Percentiles rank a stretch among this genome's conserved stretches.
phyloP scores from a whole-genome alignment of 1,140 invertebrate genomes.

The Calephelis virginiensis region DNA sequence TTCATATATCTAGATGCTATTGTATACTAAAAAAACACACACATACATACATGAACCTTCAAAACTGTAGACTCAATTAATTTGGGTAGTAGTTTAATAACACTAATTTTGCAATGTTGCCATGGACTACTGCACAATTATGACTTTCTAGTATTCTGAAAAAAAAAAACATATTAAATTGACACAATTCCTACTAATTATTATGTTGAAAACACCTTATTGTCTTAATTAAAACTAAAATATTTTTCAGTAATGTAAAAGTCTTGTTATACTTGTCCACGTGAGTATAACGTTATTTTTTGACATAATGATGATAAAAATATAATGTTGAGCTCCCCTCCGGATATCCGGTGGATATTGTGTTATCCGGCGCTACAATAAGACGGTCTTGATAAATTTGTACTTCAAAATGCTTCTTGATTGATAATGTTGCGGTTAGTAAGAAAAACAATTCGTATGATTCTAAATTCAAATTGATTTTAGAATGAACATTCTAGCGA shows the following conservation, averaged over 20 bases:
- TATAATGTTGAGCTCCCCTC: constrained; percentile 72
- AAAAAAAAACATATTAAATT: too few species aligned
- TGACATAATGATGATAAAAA: constrained; percentile 76
- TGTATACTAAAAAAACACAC: too few species aligned
- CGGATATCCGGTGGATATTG: constrained; percentile 75
- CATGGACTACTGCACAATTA: too few species aligned
- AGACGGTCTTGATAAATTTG: constrained; percentile 73
- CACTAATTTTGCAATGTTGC: too few species aligned
- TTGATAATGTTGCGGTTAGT: constrained; percentile 56
- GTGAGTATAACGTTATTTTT: constrained; percentile 46
- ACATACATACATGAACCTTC: too few species aligned
- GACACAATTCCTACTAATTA: too few species aligned
- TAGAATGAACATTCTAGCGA: not conserved
- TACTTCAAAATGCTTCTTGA: constrained; percentile 69
- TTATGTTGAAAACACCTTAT: too few species aligned
- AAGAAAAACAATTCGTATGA: constrained; percentile 32
- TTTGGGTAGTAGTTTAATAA: too few species aligned
- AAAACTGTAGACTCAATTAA: too few species aligned
- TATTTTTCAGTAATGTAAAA: not conserved
- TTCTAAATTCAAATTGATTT: not conserved
- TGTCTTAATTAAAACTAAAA: too few species aligned
- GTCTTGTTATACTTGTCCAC: constrained; percentile 30
- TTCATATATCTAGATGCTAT: too few species aligned
- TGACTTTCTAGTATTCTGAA: too few species aligned
- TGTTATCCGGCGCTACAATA: constrained; percentile 72